Conservation (phyloP, 2,888 invertebrate genomes). For the Schizaphis graminum region DNA sequence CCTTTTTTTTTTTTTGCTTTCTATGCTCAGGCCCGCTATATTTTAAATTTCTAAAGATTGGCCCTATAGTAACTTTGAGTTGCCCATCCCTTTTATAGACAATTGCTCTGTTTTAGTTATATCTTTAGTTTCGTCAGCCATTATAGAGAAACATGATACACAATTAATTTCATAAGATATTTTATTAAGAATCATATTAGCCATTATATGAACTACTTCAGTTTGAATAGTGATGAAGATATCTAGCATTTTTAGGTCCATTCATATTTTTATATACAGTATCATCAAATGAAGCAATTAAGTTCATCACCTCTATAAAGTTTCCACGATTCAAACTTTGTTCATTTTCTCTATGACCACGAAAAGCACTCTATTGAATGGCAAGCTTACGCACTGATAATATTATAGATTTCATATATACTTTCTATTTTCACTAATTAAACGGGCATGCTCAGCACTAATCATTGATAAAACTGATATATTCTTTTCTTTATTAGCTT, state of each 20-base stretch:
- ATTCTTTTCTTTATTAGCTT: neutral
- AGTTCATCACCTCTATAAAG: neutral
- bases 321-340: neutral
- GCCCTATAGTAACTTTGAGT: no score
- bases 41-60: no score
- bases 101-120: no score
- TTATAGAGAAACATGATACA: neutral
- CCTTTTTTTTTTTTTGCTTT: no score
- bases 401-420: neutral
- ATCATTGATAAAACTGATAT: neutral
- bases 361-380: neutral
- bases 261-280: no score
- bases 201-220: neutral
- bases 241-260: neutral
- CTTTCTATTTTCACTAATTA: neutral
- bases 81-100: no score
- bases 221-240: neutral
- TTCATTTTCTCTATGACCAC: neutral
- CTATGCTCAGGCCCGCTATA: no score
- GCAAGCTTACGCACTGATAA: neutral
- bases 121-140: neutral
- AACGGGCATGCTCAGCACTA: neutral
- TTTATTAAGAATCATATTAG: neutral
- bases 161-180: neutral
- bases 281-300: no score